Conservation (phyloP, 2,113 vertebrate species). For the Meriones unguiculatus region DNA sequence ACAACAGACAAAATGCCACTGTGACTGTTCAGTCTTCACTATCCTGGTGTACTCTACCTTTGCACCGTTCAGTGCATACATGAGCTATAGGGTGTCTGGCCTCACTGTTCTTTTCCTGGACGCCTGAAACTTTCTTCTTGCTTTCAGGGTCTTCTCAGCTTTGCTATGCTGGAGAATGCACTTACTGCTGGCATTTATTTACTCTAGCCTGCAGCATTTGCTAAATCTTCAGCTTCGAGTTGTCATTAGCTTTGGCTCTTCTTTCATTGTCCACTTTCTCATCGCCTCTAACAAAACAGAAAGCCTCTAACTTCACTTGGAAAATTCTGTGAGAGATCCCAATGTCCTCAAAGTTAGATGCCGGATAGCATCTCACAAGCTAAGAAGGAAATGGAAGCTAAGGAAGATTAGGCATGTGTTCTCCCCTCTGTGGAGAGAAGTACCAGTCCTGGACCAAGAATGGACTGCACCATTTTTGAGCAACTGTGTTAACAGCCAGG, state of each 20-base stretch:
- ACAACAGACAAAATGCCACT: slow-evolving; percentile 83
- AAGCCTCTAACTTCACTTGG: slow-evolving; percentile 30
- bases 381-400: background rate
- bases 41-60: slow-evolving; percentile 81
- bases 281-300: background rate
- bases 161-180: background rate
- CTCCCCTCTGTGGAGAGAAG: background rate
- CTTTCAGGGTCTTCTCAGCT: slow-evolving; percentile 39
- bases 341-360: background rate
- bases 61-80: slow-evolving; percentile 80
- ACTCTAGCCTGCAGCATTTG: slow-evolving; percentile 24
- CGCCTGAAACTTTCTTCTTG: slow-evolving; percentile 68
- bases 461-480: background rate
- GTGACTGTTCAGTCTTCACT: slow-evolving; percentile 83
- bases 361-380: background rate
- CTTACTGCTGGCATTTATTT: slow-evolving; percentile 62
- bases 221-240: slow-evolving; percentile 27
- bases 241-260: slow-evolving; percentile 35
- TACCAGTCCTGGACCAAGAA: slow-evolving; percentile 23
- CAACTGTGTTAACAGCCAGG: background rate
- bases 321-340: slow-evolving; percentile 32
- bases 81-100: slow-evolving; percentile 71
- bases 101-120: slow-evolving; percentile 71
- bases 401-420: background rate
- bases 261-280: background rate